Evolutionary conservation across 2,888 invertebrate species (phyloP), one percentile per base, ranked within the genome.

Genomic region (Drosophila engyochracea): DNA sequence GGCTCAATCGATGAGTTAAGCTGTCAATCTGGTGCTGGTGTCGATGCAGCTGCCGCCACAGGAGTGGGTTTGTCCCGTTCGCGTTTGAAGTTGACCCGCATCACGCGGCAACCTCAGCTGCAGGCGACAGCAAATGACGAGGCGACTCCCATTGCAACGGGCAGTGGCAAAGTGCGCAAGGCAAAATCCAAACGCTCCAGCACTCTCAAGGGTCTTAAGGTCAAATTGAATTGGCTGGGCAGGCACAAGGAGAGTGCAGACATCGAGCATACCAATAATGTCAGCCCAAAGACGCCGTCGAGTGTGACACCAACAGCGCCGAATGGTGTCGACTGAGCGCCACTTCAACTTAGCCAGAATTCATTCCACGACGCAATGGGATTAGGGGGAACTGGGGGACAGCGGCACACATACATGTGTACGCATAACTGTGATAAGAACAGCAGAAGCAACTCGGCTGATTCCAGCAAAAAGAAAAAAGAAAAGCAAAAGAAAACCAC

Each of bases 11-110:
- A 91, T 33, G 91, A 83, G 71, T 76, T 82, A n/a, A 79, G 82
- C 67, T 83, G 85, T 63, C 81, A 85, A 53, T 82, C 79, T 3
- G 67, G 67, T 28, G 47, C 31, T 31, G 53, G 51, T n/a, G 53
- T 54, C 37, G 58, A 60, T 41, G 63, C 41, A 16, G 67, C 49
- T 28, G 54, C 51, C 16, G 35, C 9, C 10, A 69, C 62, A 10
- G 70, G 60, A 30, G 70, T 49, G 41, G 70, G 54, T 22, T 22
- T 73, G 22, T 70, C 83, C 0, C 78, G 79, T 49, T 82, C 90
- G 4, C 85, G 92, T 33, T 82, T 83, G 0, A 91, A 91, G 53
- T 78, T 91, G 35, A 92, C 92, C 44, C 91, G 91, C 73, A 83
- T 91, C 61, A 89, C 82, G 39, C 82, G 91, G 9, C 88, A 72